Percentiles rank a stretch among this genome's conserved stretches.
Conservation (phyloP, 2,888 invertebrate species). For the Blera fallax region DNA sequence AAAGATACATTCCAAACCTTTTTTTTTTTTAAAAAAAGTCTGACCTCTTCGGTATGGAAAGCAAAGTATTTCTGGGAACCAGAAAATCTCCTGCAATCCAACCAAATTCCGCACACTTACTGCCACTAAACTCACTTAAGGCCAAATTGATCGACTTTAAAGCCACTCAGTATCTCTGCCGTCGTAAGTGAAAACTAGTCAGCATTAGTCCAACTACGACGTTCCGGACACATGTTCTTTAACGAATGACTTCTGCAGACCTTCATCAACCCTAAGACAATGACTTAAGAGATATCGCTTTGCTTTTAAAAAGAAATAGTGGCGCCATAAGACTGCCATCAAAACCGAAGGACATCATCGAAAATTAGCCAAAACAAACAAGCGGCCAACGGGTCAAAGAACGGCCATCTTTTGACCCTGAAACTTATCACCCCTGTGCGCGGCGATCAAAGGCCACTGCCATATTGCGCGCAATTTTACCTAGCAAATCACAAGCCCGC, state of each 20-base stretch:
- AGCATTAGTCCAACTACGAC: too few species aligned
- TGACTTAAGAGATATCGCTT: not conserved
- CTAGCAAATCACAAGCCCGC: not conserved
- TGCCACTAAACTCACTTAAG: too few species aligned
- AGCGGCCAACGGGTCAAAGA: not conserved
- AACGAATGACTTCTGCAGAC: not conserved
- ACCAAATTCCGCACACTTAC: too few species aligned
- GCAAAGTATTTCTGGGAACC: too few species aligned
- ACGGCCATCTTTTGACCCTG: not conserved
- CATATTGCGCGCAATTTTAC: not conserved
- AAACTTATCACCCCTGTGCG: not conserved
- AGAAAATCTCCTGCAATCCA: too few species aligned
- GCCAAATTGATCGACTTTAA: too few species aligned
- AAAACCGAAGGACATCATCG: not conserved
- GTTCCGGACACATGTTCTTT: not conserved
- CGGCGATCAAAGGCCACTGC: not conserved
- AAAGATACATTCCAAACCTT: too few species aligned
- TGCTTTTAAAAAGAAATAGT: not conserved
- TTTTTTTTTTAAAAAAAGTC: too few species aligned
- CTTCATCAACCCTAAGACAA: not conserved
- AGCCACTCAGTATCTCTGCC: too few species aligned
- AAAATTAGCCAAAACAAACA: not conserved
- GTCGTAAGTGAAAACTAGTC: too few species aligned
- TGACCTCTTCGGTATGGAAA: too few species aligned
- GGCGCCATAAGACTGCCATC: not conserved